Percentiles rank a stretch among this genome's conserved stretches.
Conservation (phyloP, 1,140 invertebrate species). For the Drosophila watanabei region DNA sequence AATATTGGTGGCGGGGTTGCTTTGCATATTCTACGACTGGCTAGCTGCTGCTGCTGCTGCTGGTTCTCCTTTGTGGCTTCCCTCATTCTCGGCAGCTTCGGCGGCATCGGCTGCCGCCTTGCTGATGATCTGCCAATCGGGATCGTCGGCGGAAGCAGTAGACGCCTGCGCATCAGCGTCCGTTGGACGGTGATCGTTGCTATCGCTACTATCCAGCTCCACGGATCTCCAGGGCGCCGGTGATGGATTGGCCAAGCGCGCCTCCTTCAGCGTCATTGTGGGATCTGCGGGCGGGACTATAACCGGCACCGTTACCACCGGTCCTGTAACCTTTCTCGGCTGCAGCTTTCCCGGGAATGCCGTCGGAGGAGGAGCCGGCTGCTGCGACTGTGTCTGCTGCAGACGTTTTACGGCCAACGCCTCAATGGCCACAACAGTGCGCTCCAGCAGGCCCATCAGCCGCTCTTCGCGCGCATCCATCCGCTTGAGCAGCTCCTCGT, state of each 20-base stretch:
- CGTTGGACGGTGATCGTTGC: neutral
- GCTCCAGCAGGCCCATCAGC: slow-evolving; percentile 73
- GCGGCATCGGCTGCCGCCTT: neutral
- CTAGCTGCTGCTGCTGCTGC: neutral
- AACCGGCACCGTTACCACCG: slow-evolving; percentile 10
- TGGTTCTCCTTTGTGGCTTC: neutral
- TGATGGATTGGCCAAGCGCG: slow-evolving; percentile 7
- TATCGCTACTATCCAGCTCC: neutral
- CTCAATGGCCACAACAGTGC: slow-evolving; percentile 80
- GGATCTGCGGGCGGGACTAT: neutral
- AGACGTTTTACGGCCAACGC: slow-evolving; percentile 51
- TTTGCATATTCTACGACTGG: neutral
- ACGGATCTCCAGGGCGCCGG: neutral
- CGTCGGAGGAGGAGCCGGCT: neutral
- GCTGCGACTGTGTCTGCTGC: neutral
- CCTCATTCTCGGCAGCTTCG: neutral
- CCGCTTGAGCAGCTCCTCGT: slow-evolving; percentile 78
- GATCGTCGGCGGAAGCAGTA: neutral
- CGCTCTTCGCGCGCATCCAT: slow-evolving; percentile 84
- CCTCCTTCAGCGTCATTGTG: neutral
- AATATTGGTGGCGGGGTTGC: neutral
- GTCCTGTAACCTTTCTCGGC: neutral
- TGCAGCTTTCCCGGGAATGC: neutral
- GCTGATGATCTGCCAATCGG: slow-evolving; percentile 8
- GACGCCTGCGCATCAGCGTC: neutral